Evolutionary conservation across 2,797 vertebrate genomes (phyloP).

Genomic region (Synaphobranchus kaupii): DNA sequence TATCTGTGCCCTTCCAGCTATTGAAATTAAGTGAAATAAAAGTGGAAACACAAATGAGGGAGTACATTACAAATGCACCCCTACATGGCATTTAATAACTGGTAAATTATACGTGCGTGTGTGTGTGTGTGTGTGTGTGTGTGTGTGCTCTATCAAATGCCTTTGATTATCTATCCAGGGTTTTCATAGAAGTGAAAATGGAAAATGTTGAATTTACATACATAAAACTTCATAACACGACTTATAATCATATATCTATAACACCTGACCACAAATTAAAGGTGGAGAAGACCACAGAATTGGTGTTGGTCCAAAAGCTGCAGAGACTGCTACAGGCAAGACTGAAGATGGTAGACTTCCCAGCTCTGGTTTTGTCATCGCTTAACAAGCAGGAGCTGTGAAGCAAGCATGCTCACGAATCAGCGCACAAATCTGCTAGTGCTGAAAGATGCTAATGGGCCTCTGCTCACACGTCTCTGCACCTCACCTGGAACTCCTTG

Average conservation of each 20-base stretch:
- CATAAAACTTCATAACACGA: background rate
- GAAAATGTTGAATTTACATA: background rate
- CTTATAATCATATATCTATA: background rate
- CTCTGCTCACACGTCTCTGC: conserved; percentile 11
- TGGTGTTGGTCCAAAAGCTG: background rate
- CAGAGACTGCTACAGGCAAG: background rate
- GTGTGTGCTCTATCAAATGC: background rate
- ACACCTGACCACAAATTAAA: background rate
- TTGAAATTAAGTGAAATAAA: conserved; percentile 30
- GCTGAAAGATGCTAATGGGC: conserved; percentile 70
- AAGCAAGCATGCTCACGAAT: conserved; percentile 57
- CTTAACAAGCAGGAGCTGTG: conserved; percentile 46
- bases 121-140: background rate
- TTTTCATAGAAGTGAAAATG: background rate
- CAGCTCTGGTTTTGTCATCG: conserved; percentile 54
- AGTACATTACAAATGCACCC: background rate
- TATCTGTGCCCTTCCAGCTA: conserved; percentile 4
- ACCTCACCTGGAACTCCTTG: conserved; percentile 74
- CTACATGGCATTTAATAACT: conserved; percentile 22
- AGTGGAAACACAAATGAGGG: background rate
- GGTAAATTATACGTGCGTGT: background rate
- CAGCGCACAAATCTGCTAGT: conserved; percentile 49
- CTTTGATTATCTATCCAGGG: background rate
- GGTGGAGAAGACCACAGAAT: background rate
- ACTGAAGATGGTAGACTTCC: conserved; percentile 49